A percentile compares a stretch with the other conserved stretches of the same genome.
Evolutionary conservation across 2,888 invertebrate species (phyloP).

Genomic region (Asteroscopus sphinx): DNA sequence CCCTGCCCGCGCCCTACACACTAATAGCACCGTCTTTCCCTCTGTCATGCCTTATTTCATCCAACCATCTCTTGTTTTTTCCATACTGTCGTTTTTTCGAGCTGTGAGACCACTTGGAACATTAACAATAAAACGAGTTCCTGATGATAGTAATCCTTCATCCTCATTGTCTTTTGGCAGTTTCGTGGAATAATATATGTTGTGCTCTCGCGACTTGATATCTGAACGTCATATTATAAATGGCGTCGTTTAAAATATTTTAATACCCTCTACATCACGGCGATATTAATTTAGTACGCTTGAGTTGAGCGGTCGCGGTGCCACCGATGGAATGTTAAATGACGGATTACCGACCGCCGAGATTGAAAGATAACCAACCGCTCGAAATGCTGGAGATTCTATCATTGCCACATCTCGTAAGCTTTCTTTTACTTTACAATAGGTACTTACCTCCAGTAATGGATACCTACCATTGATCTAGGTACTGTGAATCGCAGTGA

Average conservation of each 20-base stretch:
- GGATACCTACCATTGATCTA: background rate
- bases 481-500: no score
- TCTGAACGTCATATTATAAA: constrained; percentile 88
- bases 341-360: constrained; percentile 87
- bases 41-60: constrained; percentile 87
- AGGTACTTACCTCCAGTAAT: constrained; percentile 7
- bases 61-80: constrained; percentile 85
- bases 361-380: constrained; percentile 84
- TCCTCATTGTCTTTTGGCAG: constrained; percentile 90
- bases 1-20: constrained; percentile 76
- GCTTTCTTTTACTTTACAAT: constrained; percentile 60
- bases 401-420: constrained; percentile 61
- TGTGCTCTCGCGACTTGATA: constrained; percentile 86
- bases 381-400: constrained; percentile 78
- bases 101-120: constrained; percentile 75
- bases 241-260: constrained; percentile 89
- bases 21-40: constrained; percentile 87
- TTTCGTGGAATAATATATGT: constrained; percentile 89
- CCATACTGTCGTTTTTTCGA: constrained; percentile 78
- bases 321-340: constrained; percentile 88
- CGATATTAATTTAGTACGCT: constrained; percentile 89
- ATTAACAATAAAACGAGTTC: constrained; percentile 86
- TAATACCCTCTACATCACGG: constrained; percentile 88
- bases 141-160: constrained; percentile 89
- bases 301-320: constrained; percentile 84